These are phyloP conservation scores for Himantopus leucocephalus DNA, from an alignment of 2,113 vertebrate species.

Conservation along the genomic window DNA sequence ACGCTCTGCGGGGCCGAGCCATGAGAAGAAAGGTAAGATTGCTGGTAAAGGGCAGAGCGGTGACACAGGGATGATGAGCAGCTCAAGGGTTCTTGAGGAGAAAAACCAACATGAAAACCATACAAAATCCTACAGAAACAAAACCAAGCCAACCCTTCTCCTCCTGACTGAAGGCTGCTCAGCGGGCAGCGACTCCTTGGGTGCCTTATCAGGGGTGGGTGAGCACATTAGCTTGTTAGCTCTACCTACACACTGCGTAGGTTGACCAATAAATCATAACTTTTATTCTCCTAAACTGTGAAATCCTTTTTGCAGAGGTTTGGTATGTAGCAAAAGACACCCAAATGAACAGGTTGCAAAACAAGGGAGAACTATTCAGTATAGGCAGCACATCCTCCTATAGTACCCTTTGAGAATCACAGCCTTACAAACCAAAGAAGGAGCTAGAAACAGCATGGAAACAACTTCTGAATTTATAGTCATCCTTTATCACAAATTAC, in stretches of 20 bases:
- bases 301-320: background rate
- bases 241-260: background rate
- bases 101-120: background rate
- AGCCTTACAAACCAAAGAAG: background rate
- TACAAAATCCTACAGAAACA: background rate
- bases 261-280: background rate
- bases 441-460: background rate
- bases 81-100: background rate
- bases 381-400: background rate
- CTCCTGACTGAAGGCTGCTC: background rate
- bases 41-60: background rate
- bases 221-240: background rate
- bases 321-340: background rate
- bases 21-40: background rate
- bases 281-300: background rate
- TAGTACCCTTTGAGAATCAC: background rate
- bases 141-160: background rate
- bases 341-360: background rate
- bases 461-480: background rate
- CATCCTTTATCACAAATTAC: background rate
- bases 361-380: background rate
- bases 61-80: background rate
- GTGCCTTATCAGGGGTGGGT: background rate
- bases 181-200: accelerated
- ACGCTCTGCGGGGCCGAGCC: background rate